Base-by-base conservation (phyloP, 2,888 invertebrate species). In the Bellardia pandia region DNA sequence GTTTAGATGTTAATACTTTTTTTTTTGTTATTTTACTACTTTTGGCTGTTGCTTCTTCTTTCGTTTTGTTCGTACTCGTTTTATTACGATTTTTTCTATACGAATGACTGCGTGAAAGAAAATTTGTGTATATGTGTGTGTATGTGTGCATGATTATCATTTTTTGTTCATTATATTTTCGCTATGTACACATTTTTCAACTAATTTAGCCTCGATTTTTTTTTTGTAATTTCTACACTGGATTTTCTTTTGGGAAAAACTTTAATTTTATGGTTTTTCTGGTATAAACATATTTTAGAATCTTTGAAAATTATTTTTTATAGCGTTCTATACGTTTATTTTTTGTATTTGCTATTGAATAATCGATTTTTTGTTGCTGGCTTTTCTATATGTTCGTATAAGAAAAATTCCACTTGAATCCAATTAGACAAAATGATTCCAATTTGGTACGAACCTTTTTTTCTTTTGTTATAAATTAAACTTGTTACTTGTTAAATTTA, bases 151-250 rank as follows among this genome's bases (percentile, higher is more conserved):
- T 71, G 78, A 80, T 78, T 82, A 79, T 81, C 58, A 85, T 77
- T 84, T 78, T 79, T 88, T 75, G 78, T 88, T 86, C 87, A 78
- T 87, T 88, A 75, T 85, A 80, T 88, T 88, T 89, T 89, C 86
- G 83, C 88, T 85, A 88, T 89, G 85, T 89, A 89, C 89, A 89
- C 89, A 89, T 88, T 89, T 89, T 89, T 89, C 85, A 86, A 86
- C 85, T 72, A 77, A 83, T 80, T 88, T 87, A 80, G 82, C 80
- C 86, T 85, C 76, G 74, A 83, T 84, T 84, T 82, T 86, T 77
- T 58, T 51, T 71, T 51, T 68, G 42, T 45, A 69, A 76, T 69
- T 81, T 83, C 68, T 74, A 77, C 83, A 80, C 62, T 80, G 37
- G 48, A 79, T 80, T 83, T 88, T 85, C 78, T 77, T 85, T 69